Evolutionary conservation across 2,113 vertebrate genomes (phyloP), one percentile per base, ranked within the genome.

Genomic region (Epinephelus fuscoguttatus): DNA sequence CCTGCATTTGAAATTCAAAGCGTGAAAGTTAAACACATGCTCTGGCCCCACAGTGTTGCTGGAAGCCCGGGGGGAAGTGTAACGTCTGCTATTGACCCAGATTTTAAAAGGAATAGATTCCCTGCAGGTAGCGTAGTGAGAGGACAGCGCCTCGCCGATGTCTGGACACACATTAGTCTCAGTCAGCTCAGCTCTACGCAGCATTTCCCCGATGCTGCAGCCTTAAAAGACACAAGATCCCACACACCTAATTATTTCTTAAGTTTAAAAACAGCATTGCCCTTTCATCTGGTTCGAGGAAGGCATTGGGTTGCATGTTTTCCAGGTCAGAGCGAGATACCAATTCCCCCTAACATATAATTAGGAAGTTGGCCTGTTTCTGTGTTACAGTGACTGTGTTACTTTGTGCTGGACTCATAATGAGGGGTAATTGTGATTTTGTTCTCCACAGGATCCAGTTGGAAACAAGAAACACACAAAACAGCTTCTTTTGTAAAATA

Each of bases 401-500:
- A 6, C 66, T 77, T 57, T 87, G 40, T 5, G 13, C 27, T 71
- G 10, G 12, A 17, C 33, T 53, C 15, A 53, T 70, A 78, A 78
- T 53, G 25, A 87, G 14, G 37, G 30, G 19, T 90, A 82, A 88
- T 90, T 85, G 81, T 94, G 77, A 87, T 90, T 93, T 95, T 70
- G 0, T 89, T 84, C 73, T 90, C 78, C 52, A 88, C 96, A 99
- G 98, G 97, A 97, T 96, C 96, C 95, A 95, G 88, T 94, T 95
- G 97, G 97, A 96, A 96, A 96, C 95, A 95, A 94, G 85, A 92
- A 88, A 93, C 89, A 94, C 85, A 90, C 64, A 91, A 88, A 94
- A 95, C 95, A 92, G 88, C 95, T 92, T 88, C 94, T 96, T 96
- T 96, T 96, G 96, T 96, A 95, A 95, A 96, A 96, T 94, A 91